Evolutionary conservation across 2,888 invertebrate genomes (phyloP), one percentile per base, ranked within the genome.

Genomic region (Calliopum simillimum): DNA sequence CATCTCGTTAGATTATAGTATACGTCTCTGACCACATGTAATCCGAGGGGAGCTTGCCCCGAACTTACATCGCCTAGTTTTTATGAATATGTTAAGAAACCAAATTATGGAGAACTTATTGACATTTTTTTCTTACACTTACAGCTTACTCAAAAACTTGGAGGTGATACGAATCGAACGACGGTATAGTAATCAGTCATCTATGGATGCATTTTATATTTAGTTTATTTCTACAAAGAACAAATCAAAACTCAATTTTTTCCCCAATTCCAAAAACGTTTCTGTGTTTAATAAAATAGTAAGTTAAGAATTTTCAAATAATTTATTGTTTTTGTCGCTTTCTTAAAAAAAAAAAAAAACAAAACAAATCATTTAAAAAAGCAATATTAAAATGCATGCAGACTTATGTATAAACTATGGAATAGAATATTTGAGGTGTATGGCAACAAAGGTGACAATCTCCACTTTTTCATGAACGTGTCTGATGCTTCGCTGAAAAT

Each of bases 151-250:
- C 92, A 94, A 86, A 90, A 91, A 88, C 88, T 95, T 86, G 93
- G 93, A 41, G 95, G 95, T 58, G 94, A 95, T 84, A 90, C 92
- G 73, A 92, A 92, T 73, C 89, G 94, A 78, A 94, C 94, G 84
- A 94, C 92, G 88, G 95, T 95, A 89, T 95, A 84, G 82, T 79
- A 77, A 76, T 46, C 75, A 71, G 73, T 56, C 73, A 73, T 68
- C 74, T 75, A 71, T 74, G 75, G 71, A 76, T 72, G 51, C 76
- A 77, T 77, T 79, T 77, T 75, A 79, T 78, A 80, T 76, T 78
- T 75, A 72, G 72, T 73, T 73, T 72, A 72, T 76, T 71, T 71
- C 69, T 68, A 69, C 68, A 68, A 70, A 73, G 69, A 69, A 65
- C 58, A 58, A 71, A 47, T 44, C 19, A 55, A 71, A 68, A 3